Conservation (phyloP, 2,113 vertebrate genomes). For the Lagenorhynchus albirostris region DNA sequence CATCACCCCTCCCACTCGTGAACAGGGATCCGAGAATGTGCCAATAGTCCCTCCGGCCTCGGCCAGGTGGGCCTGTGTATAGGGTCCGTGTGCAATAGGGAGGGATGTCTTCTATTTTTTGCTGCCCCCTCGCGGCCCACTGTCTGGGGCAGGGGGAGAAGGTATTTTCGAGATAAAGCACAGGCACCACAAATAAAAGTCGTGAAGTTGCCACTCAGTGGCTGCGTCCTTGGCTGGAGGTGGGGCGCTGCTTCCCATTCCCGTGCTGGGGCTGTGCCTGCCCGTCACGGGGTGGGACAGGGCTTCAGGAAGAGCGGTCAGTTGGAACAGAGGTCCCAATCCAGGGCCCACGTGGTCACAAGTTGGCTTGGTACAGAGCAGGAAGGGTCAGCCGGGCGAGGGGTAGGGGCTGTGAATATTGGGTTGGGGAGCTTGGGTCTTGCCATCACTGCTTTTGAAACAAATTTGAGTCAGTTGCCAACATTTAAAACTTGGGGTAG, state of each 20-base stretch:
- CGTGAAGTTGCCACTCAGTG: slow-evolving; percentile 61
- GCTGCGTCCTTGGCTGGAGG: neutral
- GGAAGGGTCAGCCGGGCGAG: neutral
- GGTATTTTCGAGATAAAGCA: slow-evolving; percentile 74
- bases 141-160: slow-evolving; percentile 60
- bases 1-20: neutral
- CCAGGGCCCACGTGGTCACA: fast-evolving
- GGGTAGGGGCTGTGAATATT: fast-evolving
- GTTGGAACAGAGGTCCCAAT: neutral
- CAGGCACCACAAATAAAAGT: slow-evolving; percentile 75
- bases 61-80: slow-evolving; percentile 38
- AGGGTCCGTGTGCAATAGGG: slow-evolving; percentile 75
- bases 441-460: neutral
- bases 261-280: neutral
- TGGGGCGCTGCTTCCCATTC: fast-evolving
- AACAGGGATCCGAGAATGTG: slow-evolving; percentile 73
- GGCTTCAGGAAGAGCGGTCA: neutral
- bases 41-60: slow-evolving; percentile 55
- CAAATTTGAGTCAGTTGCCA: neutral
- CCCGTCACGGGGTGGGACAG: neutral
- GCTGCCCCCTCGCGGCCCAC: slow-evolving; percentile 50
- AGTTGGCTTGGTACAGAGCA: too few species aligned
- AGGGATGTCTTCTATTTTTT: slow-evolving; percentile 70
- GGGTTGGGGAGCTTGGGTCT: neutral
- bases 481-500: neutral